phyloP scores from a whole-genome alignment of 2,888 invertebrate species.

The Drosophila buzzatii region DNA sequence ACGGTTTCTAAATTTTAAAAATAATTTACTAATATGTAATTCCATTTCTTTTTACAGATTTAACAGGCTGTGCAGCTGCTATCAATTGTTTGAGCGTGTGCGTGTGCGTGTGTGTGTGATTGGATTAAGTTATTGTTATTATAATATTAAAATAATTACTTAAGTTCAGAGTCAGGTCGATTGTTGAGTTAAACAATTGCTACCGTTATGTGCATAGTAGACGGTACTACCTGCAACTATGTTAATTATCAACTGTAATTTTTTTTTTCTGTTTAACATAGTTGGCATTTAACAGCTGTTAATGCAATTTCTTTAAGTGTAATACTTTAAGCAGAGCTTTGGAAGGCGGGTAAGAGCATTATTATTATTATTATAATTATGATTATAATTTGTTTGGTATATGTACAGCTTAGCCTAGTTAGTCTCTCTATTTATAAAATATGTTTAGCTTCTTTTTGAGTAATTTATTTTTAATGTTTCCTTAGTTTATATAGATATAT shows the following conservation, averaged over 20 bases:
- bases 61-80: not conserved
- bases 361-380: not conserved
- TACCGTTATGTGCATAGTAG: conserved; percentile 85
- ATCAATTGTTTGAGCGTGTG: not conserved
- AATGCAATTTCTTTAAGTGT: conserved; percentile 9
- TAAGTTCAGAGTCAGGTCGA: conserved; percentile 83
- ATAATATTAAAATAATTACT: not conserved
- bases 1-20: conserved; percentile 15
- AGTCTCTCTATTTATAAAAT: conserved; percentile 4
- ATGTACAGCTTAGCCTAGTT: conserved; percentile 10
- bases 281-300: conserved; percentile 13
- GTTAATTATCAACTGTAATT: conserved; percentile 23
- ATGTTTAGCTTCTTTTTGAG: conserved; percentile 15
- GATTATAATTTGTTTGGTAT: conserved; percentile 7
- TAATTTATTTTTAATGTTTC: conserved; percentile 1
- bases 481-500: conserved; percentile 4
- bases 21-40: conserved; percentile 3
- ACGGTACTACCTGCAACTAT: conserved; percentile 85
- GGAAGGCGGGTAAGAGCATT: conserved; percentile 41
- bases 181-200: conserved; percentile 77
- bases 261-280: conserved; percentile 6
- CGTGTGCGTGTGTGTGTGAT: not conserved
- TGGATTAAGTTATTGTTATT: not conserved
- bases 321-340: conserved; percentile 11
- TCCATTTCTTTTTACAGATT: conserved; percentile 46